Evolutionary conservation across 1,140 invertebrate genomes (phyloP).

Genomic region (Ectropis grisescens): DNA sequence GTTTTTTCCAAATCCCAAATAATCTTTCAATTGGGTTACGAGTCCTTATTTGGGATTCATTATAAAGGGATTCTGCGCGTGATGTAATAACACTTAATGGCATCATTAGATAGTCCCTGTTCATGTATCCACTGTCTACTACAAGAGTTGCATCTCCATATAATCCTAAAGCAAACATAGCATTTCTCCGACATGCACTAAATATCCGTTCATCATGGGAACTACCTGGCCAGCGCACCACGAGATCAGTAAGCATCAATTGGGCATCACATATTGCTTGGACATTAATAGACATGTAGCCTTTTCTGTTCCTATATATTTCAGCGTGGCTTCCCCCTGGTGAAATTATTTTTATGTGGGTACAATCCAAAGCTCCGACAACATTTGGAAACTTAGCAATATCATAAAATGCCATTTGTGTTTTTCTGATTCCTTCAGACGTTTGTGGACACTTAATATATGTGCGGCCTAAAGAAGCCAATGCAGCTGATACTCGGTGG

Average conservation of each 20-base stretch:
- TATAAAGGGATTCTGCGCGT: too few species aligned
- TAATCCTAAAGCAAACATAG: background rate
- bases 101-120: background rate
- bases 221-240: constrained; percentile 11
- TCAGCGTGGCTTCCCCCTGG: constrained; percentile 14
- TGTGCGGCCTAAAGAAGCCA: constrained; percentile 8
- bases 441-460: constrained; percentile 4
- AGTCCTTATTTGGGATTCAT: too few species aligned
- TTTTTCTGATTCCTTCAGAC: constrained; percentile 4
- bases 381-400: constrained; percentile 18
- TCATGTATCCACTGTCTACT: background rate
- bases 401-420: constrained; percentile 16
- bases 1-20: too few species aligned
- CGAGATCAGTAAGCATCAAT: constrained; percentile 9
- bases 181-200: background rate
- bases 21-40: too few species aligned
- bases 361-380: constrained; percentile 15
- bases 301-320: constrained; percentile 11
- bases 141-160: background rate
- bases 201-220: constrained; percentile 6
- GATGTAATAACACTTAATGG: too few species aligned
- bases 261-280: constrained; percentile 8
- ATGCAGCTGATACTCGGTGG: constrained; percentile 10
- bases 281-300: constrained; percentile 13
- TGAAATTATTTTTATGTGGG: constrained; percentile 12